These are phyloP conservation scores for Solea senegalensis DNA, from an alignment of 2,113 vertebrate genomes.

Conservation along the genomic window DNA sequence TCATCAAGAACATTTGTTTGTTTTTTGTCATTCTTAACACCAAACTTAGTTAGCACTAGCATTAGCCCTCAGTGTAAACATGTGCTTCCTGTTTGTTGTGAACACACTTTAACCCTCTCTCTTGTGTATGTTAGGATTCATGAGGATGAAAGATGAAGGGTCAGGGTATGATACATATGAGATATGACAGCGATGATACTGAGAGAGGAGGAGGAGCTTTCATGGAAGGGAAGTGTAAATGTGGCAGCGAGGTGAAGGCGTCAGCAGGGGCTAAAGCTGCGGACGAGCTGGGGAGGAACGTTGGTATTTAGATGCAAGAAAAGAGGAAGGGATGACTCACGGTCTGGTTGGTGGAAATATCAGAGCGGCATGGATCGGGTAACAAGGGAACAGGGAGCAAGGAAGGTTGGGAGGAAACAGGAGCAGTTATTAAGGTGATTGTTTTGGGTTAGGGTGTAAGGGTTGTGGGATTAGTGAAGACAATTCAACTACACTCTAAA, in stretches of 20 bases:
- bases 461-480: constrained; percentile 13
- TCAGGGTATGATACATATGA: too few species aligned
- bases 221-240: not conserved
- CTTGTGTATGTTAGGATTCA: constrained; percentile 39
- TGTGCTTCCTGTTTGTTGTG: too few species aligned
- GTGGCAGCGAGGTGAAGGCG: not conserved
- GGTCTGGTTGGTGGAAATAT: constrained; percentile 65
- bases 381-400: constrained; percentile 41
- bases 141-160: not conserved
- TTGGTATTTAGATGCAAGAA: constrained; percentile 49
- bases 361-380: constrained; percentile 54
- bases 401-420: constrained; percentile 55
- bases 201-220: not conserved
- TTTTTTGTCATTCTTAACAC: too few species aligned
- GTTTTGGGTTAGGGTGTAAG: not conserved
- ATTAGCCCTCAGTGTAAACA: too few species aligned
- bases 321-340: constrained; percentile 70
- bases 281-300: constrained; percentile 18
- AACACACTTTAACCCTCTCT: not conserved
- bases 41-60: too few species aligned
- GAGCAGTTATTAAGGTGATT: constrained; percentile 36
- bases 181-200: not conserved
- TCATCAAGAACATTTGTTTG: too few species aligned
- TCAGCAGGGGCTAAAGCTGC: constrained; percentile 29
- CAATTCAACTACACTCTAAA: constrained; percentile 50